Base-by-base conservation (phyloP, 2,797 vertebrate genomes). In the Sphenodon punctatus region DNA sequence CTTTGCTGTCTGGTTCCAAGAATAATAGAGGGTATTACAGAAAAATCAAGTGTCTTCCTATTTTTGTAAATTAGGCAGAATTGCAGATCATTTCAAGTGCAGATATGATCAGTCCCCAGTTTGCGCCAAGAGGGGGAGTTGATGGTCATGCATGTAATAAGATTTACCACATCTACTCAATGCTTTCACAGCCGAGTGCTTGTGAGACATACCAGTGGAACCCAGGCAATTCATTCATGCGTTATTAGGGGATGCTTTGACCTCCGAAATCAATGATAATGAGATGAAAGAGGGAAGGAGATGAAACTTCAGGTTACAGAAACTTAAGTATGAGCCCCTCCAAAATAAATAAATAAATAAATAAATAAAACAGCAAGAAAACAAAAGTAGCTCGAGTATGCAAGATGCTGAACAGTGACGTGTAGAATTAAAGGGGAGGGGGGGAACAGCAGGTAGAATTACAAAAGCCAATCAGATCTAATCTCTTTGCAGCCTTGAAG, bases 401-500 rank as follows among this genome's bases (percentile, higher is more conserved):
- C 49, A 82, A 86, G 88, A 87, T 91, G 87, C 91, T 93, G 90
- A n/a, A 85, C 76, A 89, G 92, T 93, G 90, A 93, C 84, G 85
- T 89, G 86, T 88, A 95, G 92, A 89, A 80, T 91, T 86, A 82
- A 90, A 90, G 86, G 88, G 89, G 89, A 90, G 93, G n/a, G n/a
- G n/a, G n/a, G 89, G 89, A 87, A 86, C 84, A 78, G 93, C 92
- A 93, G 89, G 82, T 89, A 90, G 92, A 88, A 87, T 89, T 75
- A 94, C 92, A 85, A 84, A 91, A 93, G 91, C 93, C 93, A 95
- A 96, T 95, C 94, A 95, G 71, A 82, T 92, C 92, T 93, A 88
- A 94, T 94, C 88, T 92, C 88, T 84, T 88, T 89, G 80, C 91
- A 90, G 89, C 91, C 92, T 90, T 85, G 53, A 87, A 88, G 88